Evolutionary conservation across 2,797 vertebrate species (phyloP).

Genomic region (Siniperca undulata): DNA sequence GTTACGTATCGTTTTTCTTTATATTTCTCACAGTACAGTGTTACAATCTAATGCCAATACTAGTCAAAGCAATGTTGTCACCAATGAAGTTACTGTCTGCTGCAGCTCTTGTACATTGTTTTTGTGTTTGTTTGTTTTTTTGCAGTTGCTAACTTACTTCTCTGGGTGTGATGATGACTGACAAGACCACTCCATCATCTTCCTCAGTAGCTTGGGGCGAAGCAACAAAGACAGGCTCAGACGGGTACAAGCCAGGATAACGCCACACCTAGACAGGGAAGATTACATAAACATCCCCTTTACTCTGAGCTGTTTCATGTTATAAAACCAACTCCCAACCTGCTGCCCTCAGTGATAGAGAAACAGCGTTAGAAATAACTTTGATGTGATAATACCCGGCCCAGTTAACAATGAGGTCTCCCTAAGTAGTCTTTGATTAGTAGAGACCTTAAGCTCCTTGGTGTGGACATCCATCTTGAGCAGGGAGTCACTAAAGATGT

Average conservation of each 20-base stretch:
- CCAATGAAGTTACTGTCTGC: background rate
- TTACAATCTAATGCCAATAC: conserved; percentile 3
- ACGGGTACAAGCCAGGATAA: conserved; percentile 91
- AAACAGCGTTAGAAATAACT: conserved; percentile 37
- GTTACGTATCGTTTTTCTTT: background rate
- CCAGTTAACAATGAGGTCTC: conserved; percentile 42
- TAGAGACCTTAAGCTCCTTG: conserved; percentile 89
- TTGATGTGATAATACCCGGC: conserved; percentile 54
- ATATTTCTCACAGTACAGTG: background rate
- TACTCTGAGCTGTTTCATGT: conserved; percentile 61
- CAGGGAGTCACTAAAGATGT: conserved; percentile 90
- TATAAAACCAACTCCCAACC: conserved; percentile 42
- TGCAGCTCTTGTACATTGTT: conserved; percentile 2
- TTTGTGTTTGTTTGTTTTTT: background rate
- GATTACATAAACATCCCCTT: conserved; percentile 60
- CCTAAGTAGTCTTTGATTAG: conserved; percentile 48
- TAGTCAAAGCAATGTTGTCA: conserved; percentile 7
- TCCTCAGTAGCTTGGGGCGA: conserved; percentile 87
- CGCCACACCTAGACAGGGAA: conserved; percentile 88
- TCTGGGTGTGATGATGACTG: conserved; percentile 91
- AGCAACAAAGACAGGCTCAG: conserved; percentile 95
- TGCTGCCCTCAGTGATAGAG: conserved; percentile 17
- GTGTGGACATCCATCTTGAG: conserved; percentile 92
- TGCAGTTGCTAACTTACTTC: conserved; percentile 81
- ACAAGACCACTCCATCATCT: conserved; percentile 93